phyloP scores from a whole-genome alignment of 2,888 invertebrate genomes.

The Drepanosiphum platanoidis region DNA sequence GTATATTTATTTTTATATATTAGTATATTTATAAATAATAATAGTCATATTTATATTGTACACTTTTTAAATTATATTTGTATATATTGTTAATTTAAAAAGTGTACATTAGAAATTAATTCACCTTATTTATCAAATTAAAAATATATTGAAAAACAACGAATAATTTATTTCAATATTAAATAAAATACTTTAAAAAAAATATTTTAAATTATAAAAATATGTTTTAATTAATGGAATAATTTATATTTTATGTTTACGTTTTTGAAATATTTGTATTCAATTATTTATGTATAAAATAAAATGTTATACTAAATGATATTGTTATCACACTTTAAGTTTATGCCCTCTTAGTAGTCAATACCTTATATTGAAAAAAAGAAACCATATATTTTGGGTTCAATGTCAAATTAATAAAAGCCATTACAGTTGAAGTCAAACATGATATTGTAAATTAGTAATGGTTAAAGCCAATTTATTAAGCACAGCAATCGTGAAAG shows the following conservation, averaged over 20 bases:
- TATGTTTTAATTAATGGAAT: neutral
- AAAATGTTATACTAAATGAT: neutral
- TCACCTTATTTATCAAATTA: too few relatives aligned
- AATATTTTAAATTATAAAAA: neutral
- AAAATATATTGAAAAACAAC: neutral
- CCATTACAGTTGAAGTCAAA: neutral
- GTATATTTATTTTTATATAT: conserved; percentile 12
- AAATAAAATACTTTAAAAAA: too few relatives aligned
- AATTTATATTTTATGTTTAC: neutral
- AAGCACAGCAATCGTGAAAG: neutral
- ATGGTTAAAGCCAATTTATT: conserved; percentile 17
- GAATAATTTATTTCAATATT: neutral
- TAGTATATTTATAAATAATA: neutral
- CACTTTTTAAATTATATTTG: too few relatives aligned
- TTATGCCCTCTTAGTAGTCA: neutral
- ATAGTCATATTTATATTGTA: too few relatives aligned
- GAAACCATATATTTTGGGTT: conserved; percentile 47
- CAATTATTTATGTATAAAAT: too few relatives aligned
- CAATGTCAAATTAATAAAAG: conserved; percentile 59
- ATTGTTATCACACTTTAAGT: neutral
- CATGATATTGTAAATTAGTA: conserved; percentile 7
- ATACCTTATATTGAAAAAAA: neutral
- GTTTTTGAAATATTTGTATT: neutral
- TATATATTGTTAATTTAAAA: neutral
- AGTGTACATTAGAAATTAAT: neutral